Evolutionary conservation across 2,888 invertebrate species (phyloP), one percentile per base, ranked within the genome.

Genomic region (Phyllotreta striolata): DNA sequence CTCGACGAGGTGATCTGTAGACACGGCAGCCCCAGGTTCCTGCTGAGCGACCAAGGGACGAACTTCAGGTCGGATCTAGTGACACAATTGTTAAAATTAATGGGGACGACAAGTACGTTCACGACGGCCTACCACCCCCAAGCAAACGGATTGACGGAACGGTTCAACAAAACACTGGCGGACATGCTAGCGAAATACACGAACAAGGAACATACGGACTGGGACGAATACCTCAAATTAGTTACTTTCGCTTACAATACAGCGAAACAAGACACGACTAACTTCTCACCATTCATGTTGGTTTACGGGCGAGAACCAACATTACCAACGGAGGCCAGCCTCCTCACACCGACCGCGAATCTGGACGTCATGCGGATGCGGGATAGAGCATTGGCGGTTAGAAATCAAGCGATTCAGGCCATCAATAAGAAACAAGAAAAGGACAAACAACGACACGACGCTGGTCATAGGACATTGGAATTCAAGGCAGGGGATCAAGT

Each of bases 121-220:
- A 66, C 61, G 5, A 67, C 68, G 0, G 58, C 62, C 3, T 65
- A 68, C 12, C 69, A 65, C 55, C 49, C 63, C 39, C 5, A 55
- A 10, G 63, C 52, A 6, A 71, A 72, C 40, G 71, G 69, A 0
- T 34, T 72, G 9, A 67, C 67, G 2, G 73, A 71, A 57, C 24
- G 72, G 14, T 66, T 70, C 43, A 72, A 74, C 55, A 67, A 69
- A 55, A 74, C 70, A 0, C 51, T 72, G 7, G 70, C 64, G 0
- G 64, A 73, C 24, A 66, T 68, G 66, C 34, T 71, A 4, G 51
- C 58, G 8, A 62, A 66, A 38, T 70, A 65, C 44, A 66, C 64
- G n/a, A 67, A 68, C 14, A 67, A 62, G 1, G 12, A 64, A 38
- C 63, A 60, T 35, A 64, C 61, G 6, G 59, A 66, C 38, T 66